Evolutionary conservation across 2,888 invertebrate species (phyloP).

Genomic region (Chouioia cunea): DNA sequence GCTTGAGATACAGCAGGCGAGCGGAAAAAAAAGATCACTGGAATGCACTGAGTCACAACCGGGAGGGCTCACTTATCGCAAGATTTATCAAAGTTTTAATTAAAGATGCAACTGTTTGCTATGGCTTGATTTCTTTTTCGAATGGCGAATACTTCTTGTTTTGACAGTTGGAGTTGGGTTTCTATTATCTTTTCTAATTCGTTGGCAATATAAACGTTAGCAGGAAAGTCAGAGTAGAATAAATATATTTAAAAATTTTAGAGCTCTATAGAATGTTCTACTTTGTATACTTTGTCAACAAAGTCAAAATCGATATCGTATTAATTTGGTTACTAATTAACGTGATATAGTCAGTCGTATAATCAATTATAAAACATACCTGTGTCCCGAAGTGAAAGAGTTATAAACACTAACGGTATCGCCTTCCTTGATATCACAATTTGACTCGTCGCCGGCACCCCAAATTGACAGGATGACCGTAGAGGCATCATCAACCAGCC

Average conservation of each 20-base stretch:
- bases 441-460: slow-evolving; percentile 76
- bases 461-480: slow-evolving; percentile 76
- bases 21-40: slow-evolving; percentile 4
- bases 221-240: too few species aligned
- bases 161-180: too few species aligned
- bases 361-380: slow-evolving; percentile 59
- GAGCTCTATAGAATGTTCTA: too few species aligned
- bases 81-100: slow-evolving; percentile 2
- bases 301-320: too few species aligned
- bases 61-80: too few species aligned
- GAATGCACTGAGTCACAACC: slow-evolving; percentile 8
- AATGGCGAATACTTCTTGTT: slow-evolving; percentile 1
- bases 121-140: not conserved
- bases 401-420: slow-evolving; percentile 74
- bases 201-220: too few species aligned
- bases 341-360: too few species aligned
- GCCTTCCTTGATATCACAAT: slow-evolving; percentile 75
- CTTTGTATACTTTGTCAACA: too few species aligned
- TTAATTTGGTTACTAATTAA: too few species aligned
- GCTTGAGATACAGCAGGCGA: slow-evolving; percentile 4
- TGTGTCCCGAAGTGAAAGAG: slow-evolving; percentile 70
- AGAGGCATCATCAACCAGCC: slow-evolving; percentile 67
- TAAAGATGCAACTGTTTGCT: too few species aligned
- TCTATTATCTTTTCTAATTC: too few species aligned
- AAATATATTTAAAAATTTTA: too few species aligned